Evolutionary conservation across 2,888 invertebrate species (phyloP).

Genomic region (Dicycla oo): DNA sequence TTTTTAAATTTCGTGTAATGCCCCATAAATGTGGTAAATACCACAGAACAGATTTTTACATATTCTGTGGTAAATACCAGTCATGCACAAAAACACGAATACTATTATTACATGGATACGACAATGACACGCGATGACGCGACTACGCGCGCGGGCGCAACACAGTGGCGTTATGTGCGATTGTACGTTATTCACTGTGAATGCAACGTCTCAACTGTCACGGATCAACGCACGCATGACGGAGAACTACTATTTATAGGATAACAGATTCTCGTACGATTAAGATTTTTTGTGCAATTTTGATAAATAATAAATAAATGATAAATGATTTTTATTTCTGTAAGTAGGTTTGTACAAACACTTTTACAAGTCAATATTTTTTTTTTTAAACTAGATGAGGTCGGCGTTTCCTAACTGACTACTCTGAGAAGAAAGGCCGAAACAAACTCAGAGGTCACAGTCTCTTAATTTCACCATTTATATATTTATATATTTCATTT

Average conservation of each 20-base stretch:
- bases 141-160: slow-evolving; percentile 48
- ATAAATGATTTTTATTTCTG: no score
- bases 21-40: slow-evolving; percentile 18
- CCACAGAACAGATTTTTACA: no score
- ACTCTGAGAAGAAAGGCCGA: no score
- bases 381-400: no score
- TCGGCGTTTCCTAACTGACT: no score
- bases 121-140: slow-evolving; percentile 51
- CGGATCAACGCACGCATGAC: slow-evolving; percentile 31
- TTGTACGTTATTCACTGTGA: slow-evolving; percentile 21
- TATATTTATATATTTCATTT: no score
- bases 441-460: no score
- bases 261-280: not conserved
- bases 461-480: no score
- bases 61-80: no score
- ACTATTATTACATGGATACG: slow-evolving; percentile 45
- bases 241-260: not conserved
- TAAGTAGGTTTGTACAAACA: no score
- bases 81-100: slow-evolving; percentile 26
- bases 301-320: no score
- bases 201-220: slow-evolving; percentile 33
- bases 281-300: not conserved
- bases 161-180: slow-evolving; percentile 26
- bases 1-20: not conserved
- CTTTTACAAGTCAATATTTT: no score